Evolutionary conservation across 2,797 vertebrate genomes (phyloP).

Genomic region (Helostoma temminkii): DNA sequence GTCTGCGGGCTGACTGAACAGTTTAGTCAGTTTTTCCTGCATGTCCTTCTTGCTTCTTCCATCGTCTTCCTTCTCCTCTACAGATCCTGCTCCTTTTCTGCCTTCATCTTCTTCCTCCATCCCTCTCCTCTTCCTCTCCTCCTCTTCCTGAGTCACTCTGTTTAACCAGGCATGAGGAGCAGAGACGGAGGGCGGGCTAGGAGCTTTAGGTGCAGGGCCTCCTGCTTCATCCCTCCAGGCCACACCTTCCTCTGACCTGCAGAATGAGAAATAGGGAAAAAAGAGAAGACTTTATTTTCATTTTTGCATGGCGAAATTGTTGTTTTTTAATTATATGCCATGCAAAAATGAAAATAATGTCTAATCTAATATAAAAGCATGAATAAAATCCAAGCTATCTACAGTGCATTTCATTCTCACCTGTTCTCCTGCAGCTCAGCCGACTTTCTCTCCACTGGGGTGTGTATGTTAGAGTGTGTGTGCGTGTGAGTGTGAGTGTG

Average conservation of each 20-base stretch:
- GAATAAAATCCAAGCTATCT: neutral
- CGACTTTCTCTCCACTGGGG: conserved; percentile 83
- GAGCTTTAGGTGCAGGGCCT: conserved; percentile 50
- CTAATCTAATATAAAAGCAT: neutral
- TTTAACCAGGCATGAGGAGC: conserved; percentile 84
- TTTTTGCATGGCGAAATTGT: neutral
- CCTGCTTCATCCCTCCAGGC: conserved; percentile 79
- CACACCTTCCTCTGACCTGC: conserved; percentile 76
- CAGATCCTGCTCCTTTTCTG: conserved; percentile 24
- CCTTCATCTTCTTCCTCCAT: conserved; percentile 64
- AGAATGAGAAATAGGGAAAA: neutral
- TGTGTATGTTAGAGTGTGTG: conserved; percentile 67
- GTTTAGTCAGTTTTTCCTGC: conserved; percentile 90
- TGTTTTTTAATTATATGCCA: too few relatives aligned
- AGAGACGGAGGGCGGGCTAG: conserved; percentile 64
- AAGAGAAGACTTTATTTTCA: neutral
- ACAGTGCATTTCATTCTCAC: conserved; percentile 71
- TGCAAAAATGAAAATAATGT: too few relatives aligned
- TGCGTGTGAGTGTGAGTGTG: conserved; percentile 71
- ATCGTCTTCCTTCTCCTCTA: conserved; percentile 70
- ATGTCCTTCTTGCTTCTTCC: conserved; percentile 84
- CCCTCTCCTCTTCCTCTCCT: conserved; percentile 83
- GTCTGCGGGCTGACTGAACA: conserved; percentile 90
- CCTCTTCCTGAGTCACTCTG: conserved; percentile 89
- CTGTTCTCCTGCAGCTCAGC: conserved; percentile 89